Evolutionary conservation across 2,888 invertebrate species (phyloP).

Genomic region (Epirrhoe tristata): DNA sequence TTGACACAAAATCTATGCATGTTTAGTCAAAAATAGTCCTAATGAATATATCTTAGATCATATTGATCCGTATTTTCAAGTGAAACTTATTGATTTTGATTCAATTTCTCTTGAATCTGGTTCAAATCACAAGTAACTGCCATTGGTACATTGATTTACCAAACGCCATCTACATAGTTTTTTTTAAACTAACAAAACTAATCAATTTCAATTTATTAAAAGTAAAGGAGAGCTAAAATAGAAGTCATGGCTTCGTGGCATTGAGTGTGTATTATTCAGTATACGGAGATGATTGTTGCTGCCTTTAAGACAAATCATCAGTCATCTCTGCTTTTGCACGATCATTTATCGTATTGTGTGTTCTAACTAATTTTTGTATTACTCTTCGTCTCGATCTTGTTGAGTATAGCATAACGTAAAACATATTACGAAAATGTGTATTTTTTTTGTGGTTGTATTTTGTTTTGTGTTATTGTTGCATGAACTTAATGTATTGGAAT

Average conservation of each 20-base stretch:
- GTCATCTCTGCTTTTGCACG: constrained; percentile 21
- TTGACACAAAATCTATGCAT: too few relatives aligned
- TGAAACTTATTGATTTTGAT: too few relatives aligned
- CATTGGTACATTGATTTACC: too few relatives aligned
- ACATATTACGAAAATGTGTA: neutral
- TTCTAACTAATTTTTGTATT: neutral
- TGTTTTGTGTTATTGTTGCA: neutral
- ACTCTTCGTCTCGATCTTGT: neutral
- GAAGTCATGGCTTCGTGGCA: constrained; percentile 13
- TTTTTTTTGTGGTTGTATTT: neutral
- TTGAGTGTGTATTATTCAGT: constrained; percentile 10
- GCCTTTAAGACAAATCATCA: neutral
- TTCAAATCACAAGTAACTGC: too few relatives aligned
- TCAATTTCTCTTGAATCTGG: too few relatives aligned
- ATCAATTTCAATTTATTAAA: neutral
- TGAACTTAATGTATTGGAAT: neutral
- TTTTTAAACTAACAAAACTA: too few relatives aligned
- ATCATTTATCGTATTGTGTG: constrained; percentile 9
- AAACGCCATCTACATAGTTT: neutral
- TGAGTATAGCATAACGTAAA: neutral
- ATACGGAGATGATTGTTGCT: constrained; percentile 2
- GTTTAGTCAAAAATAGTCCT: too few relatives aligned
- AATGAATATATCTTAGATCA: too few relatives aligned
- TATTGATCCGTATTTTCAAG: too few relatives aligned
- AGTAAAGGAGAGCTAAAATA: constrained; percentile 9